phyloP scores from a whole-genome alignment of 37 sponge, comb jelly and placozoan species.

The Beroe ovata region DNA sequence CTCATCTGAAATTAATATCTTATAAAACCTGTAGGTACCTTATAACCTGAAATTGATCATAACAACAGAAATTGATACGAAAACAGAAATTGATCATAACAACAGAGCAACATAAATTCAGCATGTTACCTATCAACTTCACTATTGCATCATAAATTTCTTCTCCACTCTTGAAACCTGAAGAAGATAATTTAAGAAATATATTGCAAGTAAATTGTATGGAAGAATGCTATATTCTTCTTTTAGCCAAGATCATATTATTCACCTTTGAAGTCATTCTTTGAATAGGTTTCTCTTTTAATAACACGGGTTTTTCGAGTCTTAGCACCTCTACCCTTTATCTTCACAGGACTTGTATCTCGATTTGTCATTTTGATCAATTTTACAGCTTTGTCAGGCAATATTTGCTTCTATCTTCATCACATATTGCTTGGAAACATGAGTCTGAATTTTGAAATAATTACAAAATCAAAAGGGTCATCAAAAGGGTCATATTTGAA shows the following conservation, averaged over 20 bases:
- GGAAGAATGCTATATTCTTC: not conserved
- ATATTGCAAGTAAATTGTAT: not conserved
- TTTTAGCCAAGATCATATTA: not conserved
- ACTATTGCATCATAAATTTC: conserved; percentile 41
- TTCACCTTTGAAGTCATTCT: conserved; percentile 52
- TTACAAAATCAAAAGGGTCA: no score
- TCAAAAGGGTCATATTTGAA: no score
- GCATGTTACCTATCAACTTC: conserved; percentile 13
- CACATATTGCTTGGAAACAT: no score
- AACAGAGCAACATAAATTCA: no score
- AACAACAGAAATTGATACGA: no score
- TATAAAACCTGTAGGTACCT: no score
- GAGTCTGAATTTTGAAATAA: no score
- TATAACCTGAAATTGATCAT: no score
- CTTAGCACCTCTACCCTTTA: conserved; percentile 33
- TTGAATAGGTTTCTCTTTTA: conserved; percentile 59
- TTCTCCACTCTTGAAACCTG: conserved; percentile 56
- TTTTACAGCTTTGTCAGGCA: no score
- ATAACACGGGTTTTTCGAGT: conserved; percentile 35
- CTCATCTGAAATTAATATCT: conserved; percentile 59
- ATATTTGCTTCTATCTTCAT: no score
- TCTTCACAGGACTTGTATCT: conserved; percentile 20
- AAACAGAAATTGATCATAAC: no score
- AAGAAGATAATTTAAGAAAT: not conserved
- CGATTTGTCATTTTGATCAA: conserved; percentile 33